These are phyloP conservation scores for Cremastobaeus sp. DNA, from an alignment of 2,888 invertebrate species.

Conservation along the genomic window DNA sequence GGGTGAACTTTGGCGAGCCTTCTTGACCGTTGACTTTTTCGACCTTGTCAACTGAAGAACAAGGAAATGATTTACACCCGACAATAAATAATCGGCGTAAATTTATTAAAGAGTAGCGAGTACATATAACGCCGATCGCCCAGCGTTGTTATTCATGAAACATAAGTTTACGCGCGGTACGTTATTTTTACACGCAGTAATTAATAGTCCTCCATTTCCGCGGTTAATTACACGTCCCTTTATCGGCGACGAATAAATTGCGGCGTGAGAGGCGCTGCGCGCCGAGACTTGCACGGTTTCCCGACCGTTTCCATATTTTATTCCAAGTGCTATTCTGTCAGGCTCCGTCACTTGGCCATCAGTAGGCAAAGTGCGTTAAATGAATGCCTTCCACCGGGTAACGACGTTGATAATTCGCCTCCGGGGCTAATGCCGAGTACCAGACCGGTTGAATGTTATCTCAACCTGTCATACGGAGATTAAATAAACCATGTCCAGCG, in stretches of 20 bases:
- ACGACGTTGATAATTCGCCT: constrained; percentile 58
- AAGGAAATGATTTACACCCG: constrained; percentile 46
- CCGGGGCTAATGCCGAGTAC: constrained; percentile 58
- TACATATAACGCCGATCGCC: constrained; percentile 28
- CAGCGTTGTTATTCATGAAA: constrained; percentile 49
- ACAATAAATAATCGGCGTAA: constrained; percentile 34
- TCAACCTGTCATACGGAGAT: constrained; percentile 59
- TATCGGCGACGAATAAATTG: constrained; percentile 42
- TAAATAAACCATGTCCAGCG: constrained; percentile 60
- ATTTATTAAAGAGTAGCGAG: constrained; percentile 36
- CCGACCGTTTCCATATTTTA: constrained; percentile 53
- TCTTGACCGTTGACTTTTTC: constrained; percentile 15
- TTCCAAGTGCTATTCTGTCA: constrained; percentile 54
- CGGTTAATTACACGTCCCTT: constrained; percentile 22
- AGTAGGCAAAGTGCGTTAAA: constrained; percentile 54
- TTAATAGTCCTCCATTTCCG: constrained; percentile 28
- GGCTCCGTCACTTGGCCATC: constrained; percentile 58
- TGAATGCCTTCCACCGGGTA: constrained; percentile 55
- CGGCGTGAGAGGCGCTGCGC: constrained; percentile 20
- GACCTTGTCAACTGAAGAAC: constrained; percentile 49
- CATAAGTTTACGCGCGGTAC: constrained; percentile 41
- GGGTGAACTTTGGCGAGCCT: constrained; percentile 9
- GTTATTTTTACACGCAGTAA: constrained; percentile 36
- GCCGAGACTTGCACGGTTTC: constrained; percentile 25
- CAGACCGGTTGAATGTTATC: constrained; percentile 60